Evolutionary conservation across 2,888 invertebrate genomes (phyloP).

Genomic region (Allophyes oxyacanthae): DNA sequence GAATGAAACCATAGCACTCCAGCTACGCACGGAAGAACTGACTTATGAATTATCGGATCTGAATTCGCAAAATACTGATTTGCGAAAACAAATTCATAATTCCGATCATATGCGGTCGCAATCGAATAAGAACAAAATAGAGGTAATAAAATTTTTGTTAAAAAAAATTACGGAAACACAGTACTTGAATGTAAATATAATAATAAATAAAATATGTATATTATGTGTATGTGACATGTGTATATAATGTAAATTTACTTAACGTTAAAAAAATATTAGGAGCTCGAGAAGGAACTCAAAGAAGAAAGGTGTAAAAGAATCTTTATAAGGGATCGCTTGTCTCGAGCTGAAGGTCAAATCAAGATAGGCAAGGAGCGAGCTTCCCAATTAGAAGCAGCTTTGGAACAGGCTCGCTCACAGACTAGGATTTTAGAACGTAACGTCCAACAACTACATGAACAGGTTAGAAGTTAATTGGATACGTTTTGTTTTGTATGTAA

Average conservation of each 20-base stretch:
- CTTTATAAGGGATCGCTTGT: slow-evolving; percentile 67
- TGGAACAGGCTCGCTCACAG: slow-evolving; percentile 70
- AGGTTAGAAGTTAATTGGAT: slow-evolving; percentile 68
- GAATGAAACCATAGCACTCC: slow-evolving; percentile 72
- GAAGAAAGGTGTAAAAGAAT: slow-evolving; percentile 73
- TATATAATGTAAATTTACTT: neutral
- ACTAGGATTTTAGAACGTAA: slow-evolving; percentile 70
- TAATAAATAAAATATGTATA: no score
- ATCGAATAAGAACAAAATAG: slow-evolving; percentile 66
- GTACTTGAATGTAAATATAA: no score
- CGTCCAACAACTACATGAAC: slow-evolving; percentile 72
- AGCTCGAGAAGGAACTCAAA: slow-evolving; percentile 78
- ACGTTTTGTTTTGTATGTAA: neutral
- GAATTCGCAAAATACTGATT: slow-evolving; percentile 73
- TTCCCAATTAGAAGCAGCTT: slow-evolving; percentile 69
- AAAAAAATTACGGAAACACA: neutral
- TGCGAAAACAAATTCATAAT: slow-evolving; percentile 73
- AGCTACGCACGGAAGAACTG: slow-evolving; percentile 72
- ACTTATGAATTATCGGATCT: slow-evolving; percentile 72
- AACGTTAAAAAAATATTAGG: slow-evolving; percentile 59
- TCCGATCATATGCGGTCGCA: slow-evolving; percentile 68
- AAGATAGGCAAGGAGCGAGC: slow-evolving; percentile 71
- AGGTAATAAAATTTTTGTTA: slow-evolving; percentile 60
- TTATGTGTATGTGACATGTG: no score
- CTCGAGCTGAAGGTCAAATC: slow-evolving; percentile 71